A percentile compares a stretch with the other conserved stretches of the same genome.
These are phyloP conservation scores for Alcedo atthis DNA, from an alignment of 2,797 vertebrate genomes.

Conservation along the genomic window DNA sequence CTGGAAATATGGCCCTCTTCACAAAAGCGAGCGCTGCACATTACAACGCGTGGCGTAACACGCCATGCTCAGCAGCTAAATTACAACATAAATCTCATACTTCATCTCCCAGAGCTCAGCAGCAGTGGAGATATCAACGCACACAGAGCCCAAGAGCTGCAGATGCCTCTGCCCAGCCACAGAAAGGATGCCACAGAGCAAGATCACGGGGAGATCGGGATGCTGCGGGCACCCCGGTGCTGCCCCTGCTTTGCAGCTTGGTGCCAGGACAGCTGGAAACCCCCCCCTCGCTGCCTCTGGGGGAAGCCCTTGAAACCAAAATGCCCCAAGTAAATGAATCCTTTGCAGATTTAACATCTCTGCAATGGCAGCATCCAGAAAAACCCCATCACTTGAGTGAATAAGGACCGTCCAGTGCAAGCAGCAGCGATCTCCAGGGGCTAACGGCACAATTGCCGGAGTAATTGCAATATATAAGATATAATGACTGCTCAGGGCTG, in stretches of 20 bases:
- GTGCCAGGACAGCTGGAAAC: neutral
- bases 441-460: neutral
- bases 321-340: neutral
- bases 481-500: neutral
- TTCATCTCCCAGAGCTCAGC: neutral
- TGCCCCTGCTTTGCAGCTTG: neutral
- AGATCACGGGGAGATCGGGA: neutral
- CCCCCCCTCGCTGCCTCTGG: neutral
- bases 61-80: neutral
- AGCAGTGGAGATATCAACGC: neutral
- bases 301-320: neutral
- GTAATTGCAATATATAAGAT: neutral
- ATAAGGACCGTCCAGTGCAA: neutral
- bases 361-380: neutral
- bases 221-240: fast-evolving
- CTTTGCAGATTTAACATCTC: neutral
- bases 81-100: neutral
- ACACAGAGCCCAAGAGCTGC: fast-evolving
- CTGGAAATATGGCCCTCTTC: conserved; percentile 10
- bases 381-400: fast-evolving
- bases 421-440: neutral
- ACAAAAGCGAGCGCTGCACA: neutral
- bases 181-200: fast-evolving
- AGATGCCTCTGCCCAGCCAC: neutral
- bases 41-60: neutral